Conservation (phyloP, 2,113 vertebrate genomes). For the Tetrax tetrax region DNA sequence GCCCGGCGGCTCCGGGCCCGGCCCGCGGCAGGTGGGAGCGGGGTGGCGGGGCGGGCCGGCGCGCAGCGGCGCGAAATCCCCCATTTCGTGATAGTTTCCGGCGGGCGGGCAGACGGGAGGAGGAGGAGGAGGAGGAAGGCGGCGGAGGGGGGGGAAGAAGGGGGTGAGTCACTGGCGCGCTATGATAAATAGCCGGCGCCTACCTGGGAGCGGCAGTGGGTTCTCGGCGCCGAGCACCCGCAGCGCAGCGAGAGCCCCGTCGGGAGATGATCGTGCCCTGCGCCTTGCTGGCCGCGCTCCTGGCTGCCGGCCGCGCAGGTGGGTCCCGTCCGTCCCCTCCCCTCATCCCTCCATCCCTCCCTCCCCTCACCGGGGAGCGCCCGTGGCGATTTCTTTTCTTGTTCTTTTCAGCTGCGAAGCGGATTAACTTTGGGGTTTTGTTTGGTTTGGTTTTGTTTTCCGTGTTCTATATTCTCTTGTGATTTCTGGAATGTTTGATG, state of each 20-base stretch:
- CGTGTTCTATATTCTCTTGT: not conserved
- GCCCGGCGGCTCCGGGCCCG: too few relatives aligned
- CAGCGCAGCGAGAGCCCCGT: not conserved
- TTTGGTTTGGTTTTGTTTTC: not conserved
- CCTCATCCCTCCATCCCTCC: too few relatives aligned
- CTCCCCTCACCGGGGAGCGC: not conserved
- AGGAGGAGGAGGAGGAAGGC: too few relatives aligned
- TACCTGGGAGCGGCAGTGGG: not conserved
- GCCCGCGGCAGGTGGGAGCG: not conserved
- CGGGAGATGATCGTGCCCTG: conserved; percentile 8
- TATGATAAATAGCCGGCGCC: not conserved
- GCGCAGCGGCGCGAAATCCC: not conserved
- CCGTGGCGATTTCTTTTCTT: too few relatives aligned
- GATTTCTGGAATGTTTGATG: not conserved
- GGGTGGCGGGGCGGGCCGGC: not conserved
- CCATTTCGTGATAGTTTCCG: not conserved
- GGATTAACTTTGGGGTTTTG: not conserved
- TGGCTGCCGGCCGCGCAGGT: conserved; percentile 62
- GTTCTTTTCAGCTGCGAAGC: not conserved
- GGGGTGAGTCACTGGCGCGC: not conserved
- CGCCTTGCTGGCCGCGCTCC: conserved; percentile 22
- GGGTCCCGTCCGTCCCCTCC: not conserved
- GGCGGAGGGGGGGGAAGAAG: too few relatives aligned
- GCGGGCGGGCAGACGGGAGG: too few relatives aligned
- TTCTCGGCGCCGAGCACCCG: not conserved